phyloP scores from a whole-genome alignment of 2,888 invertebrate species.

The Panopea generosa region DNA sequence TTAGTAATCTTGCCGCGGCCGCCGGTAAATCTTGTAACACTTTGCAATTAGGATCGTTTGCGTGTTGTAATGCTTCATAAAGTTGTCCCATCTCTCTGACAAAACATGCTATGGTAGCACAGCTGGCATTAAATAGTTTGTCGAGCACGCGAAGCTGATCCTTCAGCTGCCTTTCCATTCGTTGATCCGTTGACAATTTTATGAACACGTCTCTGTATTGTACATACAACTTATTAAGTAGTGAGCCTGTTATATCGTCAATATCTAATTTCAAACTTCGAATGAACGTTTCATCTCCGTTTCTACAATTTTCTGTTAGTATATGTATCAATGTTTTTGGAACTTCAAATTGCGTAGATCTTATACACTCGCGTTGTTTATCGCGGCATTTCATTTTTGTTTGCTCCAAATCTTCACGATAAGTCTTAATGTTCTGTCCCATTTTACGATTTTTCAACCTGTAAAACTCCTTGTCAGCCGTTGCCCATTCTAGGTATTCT shows the following conservation, averaged over 20 bases:
- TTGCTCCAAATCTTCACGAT: neutral
- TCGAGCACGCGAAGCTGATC: no score
- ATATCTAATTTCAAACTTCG: conserved; percentile 1
- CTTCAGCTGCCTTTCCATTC: neutral
- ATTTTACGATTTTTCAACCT: neutral
- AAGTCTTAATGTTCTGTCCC: neutral
- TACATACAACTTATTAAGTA: neutral
- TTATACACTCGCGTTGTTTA: neutral
- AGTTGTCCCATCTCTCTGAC: conserved; percentile 1
- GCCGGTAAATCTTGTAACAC: conserved; percentile 1
- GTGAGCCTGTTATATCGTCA: neutral
- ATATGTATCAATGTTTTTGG: no score
- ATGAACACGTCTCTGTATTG: neutral
- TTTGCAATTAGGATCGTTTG: neutral
- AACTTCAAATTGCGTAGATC: no score
- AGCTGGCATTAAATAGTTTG: no score
- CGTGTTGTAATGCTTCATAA: conserved; percentile 1
- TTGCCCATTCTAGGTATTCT: conserved; percentile 5
- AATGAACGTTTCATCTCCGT: neutral
- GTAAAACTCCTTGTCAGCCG: neutral
- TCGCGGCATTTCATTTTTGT: neutral
- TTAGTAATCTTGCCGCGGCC: conserved; percentile 15
- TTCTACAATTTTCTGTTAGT: no score
- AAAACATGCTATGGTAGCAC: no score
- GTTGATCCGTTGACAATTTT: neutral